Conservation (phyloP, 2,113 vertebrate genomes). For the Perca schrenkii region DNA sequence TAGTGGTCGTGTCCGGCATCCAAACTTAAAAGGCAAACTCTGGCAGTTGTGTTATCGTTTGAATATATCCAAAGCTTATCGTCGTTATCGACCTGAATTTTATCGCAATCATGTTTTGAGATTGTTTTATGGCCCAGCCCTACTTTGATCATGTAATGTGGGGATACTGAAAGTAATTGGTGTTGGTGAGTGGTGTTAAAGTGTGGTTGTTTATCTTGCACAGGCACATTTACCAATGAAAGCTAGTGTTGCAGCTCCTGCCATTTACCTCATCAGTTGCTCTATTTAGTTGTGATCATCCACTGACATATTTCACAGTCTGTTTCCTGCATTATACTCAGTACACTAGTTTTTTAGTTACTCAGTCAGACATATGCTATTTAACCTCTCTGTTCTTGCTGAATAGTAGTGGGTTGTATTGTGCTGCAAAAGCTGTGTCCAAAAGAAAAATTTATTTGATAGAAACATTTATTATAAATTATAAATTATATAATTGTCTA, state of each 20-base stretch:
- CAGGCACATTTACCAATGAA: not conserved
- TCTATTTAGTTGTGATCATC: not conserved
- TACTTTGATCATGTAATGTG: too few species aligned
- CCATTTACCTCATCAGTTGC: not conserved
- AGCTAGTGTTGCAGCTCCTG: not conserved
- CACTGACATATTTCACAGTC: not conserved
- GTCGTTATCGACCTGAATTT: too few species aligned
- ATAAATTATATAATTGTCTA: not conserved
- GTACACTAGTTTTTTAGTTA: not conserved
- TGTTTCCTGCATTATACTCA: not conserved
- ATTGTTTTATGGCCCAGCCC: too few species aligned
- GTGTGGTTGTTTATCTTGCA: too few species aligned
- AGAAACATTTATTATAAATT: not conserved
- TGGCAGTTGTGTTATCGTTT: too few species aligned
- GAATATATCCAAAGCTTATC: too few species aligned
- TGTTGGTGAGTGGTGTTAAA: too few species aligned
- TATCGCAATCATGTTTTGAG: too few species aligned
- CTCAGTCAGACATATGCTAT: not conserved
- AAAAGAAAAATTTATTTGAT: not conserved
- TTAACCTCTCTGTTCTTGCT: not conserved
- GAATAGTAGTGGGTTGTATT: not conserved
- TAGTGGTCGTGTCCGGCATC: too few species aligned
- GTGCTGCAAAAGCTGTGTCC: not conserved
- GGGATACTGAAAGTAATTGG: too few species aligned
- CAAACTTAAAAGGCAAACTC: too few species aligned